Percentiles rank a stretch among this genome's conserved stretches.
These are phyloP conservation scores for Lytechinus variegatus DNA, from an alignment of 35 echinoderm and acorn worm species.

Conservation along the genomic window DNA sequence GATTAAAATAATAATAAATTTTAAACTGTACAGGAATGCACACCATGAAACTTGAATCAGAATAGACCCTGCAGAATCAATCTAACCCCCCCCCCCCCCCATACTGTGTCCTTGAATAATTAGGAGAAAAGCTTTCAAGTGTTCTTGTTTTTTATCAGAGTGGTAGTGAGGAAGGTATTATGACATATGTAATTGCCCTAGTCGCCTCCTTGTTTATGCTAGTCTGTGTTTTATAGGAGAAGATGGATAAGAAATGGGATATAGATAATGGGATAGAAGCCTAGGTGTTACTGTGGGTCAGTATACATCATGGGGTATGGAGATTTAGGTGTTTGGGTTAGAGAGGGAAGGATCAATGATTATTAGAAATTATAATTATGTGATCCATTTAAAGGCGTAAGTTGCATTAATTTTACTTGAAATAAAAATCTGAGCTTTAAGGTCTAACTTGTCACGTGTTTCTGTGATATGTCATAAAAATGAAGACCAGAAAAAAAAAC, in stretches of 20 bases:
- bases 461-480: too few species aligned
- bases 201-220: slow-evolving; percentile 19
- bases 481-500: too few species aligned
- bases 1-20: neutral
- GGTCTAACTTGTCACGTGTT: too few species aligned
- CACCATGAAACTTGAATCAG: neutral
- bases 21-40: neutral
- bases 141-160: neutral
- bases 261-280: neutral
- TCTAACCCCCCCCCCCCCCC: too few species aligned
- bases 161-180: neutral
- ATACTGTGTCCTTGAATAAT: neutral
- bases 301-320: neutral
- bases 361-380: too few species aligned
- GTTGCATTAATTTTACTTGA: too few species aligned
- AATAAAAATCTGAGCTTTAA: too few species aligned
- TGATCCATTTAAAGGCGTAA: too few species aligned
- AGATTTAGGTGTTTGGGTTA: too few species aligned
- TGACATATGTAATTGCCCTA: neutral
- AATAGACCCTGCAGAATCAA: neutral
- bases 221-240: neutral
- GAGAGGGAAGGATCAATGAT: too few species aligned
- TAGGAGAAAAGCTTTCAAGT: neutral
- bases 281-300: neutral
- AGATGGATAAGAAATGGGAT: neutral